Base-by-base conservation (phyloP, 2,797 vertebrate species). In the Lates japonicus region DNA sequence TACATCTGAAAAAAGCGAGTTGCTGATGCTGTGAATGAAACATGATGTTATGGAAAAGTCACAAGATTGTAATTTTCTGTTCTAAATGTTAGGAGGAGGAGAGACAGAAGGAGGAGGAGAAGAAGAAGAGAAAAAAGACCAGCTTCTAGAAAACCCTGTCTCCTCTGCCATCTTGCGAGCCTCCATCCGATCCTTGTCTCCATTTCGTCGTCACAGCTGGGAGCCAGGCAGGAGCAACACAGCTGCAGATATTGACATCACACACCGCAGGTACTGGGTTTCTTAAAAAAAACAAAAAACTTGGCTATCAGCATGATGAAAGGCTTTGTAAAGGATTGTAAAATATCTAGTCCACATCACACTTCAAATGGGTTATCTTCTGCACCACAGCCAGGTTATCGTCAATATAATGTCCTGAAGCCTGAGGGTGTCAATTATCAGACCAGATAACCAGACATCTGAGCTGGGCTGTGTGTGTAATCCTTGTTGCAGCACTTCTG, bases 181-280 rank as follows among this genome's bases (percentile, higher is more conserved):
- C 61, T 90, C 96, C 57, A 91, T 95, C 71, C 93, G 95, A 5
- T 96, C 97, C 0, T 89, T 96, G 59, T 98, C 98, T 4, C 97
- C 97, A 0, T 95, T 96, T 77, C 95, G 97, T 1, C 95, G 97
- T 12, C 98, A 99, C 91, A 99, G 98, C 80, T 99, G 98, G 98
- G 97, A 96, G 22, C 97, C 97, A 0, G 96, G 95, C 7, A 96
- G 96, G 84, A 81, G 41, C 68, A 96, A 94, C 0, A 71, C 93
- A 2, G 88, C 89, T 14, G 93, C 88, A 0, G 96, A 97, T 14
- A 61, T 86, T 0, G 97, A 97, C 58, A 90, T 96, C 83, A 95
- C 92, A 68, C 96, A 96, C 44, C 94, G 96, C 86, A 97, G 97
- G 97, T 79, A 65, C 16, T 37, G 57, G 12, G 6, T 49, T 54